These are phyloP conservation scores for Drosophila mauritiana DNA, from an alignment of 1,140 invertebrate species.

Conservation along the genomic window DNA sequence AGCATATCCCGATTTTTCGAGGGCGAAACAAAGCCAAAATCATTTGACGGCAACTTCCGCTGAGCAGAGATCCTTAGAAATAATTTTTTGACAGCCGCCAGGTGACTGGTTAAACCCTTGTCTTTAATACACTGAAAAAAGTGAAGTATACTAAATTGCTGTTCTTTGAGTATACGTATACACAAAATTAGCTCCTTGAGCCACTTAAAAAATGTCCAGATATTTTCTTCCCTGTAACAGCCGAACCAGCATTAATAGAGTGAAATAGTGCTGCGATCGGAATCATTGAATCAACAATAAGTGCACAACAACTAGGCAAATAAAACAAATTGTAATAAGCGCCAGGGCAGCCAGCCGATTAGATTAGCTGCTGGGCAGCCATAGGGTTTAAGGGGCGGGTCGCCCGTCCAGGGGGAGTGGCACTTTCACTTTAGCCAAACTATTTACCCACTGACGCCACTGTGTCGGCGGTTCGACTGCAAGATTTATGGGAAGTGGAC, in stretches of 20 bases:
- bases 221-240: background rate
- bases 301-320: conserved; percentile 64
- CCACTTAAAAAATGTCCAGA: background rate
- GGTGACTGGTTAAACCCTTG: conserved; percentile 24
- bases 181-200: background rate
- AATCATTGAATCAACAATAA: conserved; percentile 64
- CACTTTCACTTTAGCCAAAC: conserved; percentile 46
- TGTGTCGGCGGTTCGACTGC: conserved; percentile 76
- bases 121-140: background rate
- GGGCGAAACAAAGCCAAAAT: conserved; percentile 51
- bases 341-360: conserved; percentile 61
- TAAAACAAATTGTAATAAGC: conserved; percentile 78
- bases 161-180: background rate
- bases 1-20: conserved; percentile 20
- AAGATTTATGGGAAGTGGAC: conserved; percentile 80
- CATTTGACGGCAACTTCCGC: conserved; percentile 70
- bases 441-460: conserved; percentile 83
- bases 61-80: conserved; percentile 28
- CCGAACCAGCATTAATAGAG: conserved; percentile 24
- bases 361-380: conserved; percentile 53
- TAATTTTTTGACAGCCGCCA: conserved; percentile 37
- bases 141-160: no score
- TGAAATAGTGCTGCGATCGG: conserved; percentile 32
- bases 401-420: conserved; percentile 5
- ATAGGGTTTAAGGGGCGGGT: background rate